Evolutionary conservation across 2,113 vertebrate genomes (phyloP).

Genomic region (Platanista minor): DNA sequence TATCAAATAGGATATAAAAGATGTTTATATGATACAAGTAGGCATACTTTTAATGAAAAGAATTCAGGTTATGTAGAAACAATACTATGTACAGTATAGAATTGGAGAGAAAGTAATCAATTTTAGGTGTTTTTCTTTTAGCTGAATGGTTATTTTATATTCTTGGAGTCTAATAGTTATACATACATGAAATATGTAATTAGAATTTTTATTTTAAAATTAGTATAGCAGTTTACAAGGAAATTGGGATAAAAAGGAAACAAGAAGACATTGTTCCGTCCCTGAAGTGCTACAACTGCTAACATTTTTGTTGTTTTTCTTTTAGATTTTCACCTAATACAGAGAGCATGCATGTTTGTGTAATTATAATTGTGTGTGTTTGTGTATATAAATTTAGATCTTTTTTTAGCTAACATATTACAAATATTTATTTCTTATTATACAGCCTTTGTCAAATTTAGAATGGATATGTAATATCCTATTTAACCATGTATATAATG

Average conservation of each 20-base stretch:
- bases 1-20: neutral
- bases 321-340: neutral
- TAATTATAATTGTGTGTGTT: neutral
- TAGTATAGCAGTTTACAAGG: neutral
- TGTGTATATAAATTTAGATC: neutral
- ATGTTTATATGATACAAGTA: neutral
- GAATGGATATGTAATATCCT: neutral
- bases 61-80: neutral
- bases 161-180: neutral
- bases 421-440: neutral
- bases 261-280: neutral
- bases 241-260: neutral
- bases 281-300: neutral
- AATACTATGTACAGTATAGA: neutral
- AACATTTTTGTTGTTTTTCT: neutral
- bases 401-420: neutral
- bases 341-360: neutral
- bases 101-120: neutral
- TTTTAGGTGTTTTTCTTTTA: neutral
- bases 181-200: neutral
- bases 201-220: constrained; percentile 18
- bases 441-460: neutral
- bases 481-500: neutral
- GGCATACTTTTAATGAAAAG: neutral
- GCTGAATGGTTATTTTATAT: neutral